Base-by-base conservation (phyloP, 2,888 invertebrate genomes). In the Yponomeuta evonymella region DNA sequence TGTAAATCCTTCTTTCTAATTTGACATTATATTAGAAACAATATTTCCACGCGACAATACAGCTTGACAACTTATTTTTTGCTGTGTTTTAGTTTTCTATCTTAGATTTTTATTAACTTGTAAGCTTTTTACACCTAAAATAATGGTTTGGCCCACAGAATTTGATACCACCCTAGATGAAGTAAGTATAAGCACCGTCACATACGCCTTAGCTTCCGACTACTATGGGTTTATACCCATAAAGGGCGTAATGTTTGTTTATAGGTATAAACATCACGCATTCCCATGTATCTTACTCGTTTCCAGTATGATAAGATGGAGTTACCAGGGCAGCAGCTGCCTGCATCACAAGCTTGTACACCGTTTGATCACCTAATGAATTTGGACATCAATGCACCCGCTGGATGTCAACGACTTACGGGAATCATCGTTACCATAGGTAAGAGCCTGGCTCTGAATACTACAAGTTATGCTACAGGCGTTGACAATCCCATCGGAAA, bases 361-460 rank as follows among this genome's bases (percentile, higher is more conserved):
- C 84, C 88, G 1, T 75, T 94, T 30, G 93, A 94, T 67, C 93
- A 94, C 75, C 73, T 92, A 4, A 81, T 92, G 5, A 87, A 90
- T 67, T 78, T 91, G 71, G 86, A 90, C 70, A 85, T 94, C 62
- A 88, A 89, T 72, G 88, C 93, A 0, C 81, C 88, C 63, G 81
- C 93, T 0, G 87, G 86, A 0, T 88, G 87, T 72, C 90, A 92
- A 75, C 83, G 93, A 70, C 83, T 94, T 4, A 94, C 94, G 0
- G 90, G 91, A 74, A 91, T 95, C 70, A 86, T 94, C 70, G 93
- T 93, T 64, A 88, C 93, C 1, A 86, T 95, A 76, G 93, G 94
- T 93, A 85, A 67, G 2, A 43, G 43, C 33, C 5, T 4, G 3
- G 33, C 33, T 33, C 33, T 4, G 33, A 33, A 33, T 4, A 4